Evolutionary conservation across 2,888 invertebrate species (phyloP).

Genomic region (Dasysyrphus tricinctus): DNA sequence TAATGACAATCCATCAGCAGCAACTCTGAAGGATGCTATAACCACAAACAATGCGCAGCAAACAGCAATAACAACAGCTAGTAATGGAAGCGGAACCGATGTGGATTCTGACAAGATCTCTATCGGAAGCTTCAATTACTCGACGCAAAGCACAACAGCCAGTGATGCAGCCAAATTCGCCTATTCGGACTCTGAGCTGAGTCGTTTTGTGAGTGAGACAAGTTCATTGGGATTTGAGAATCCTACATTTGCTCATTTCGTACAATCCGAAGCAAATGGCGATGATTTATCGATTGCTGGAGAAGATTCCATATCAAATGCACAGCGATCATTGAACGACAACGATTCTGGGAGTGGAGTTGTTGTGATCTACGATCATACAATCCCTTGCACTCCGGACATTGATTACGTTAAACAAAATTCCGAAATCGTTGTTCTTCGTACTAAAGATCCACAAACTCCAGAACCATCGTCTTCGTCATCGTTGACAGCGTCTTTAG

Average conservation of each 20-base stretch:
- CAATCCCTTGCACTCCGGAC: conserved; percentile 81
- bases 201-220: conserved; percentile 83
- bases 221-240: conserved; percentile 83
- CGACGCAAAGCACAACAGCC: conserved; percentile 75
- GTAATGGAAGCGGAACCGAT: conserved; percentile 69
- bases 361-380: conserved; percentile 83
- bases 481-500: conserved; percentile 66
- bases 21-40: conserved; percentile 61
- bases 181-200: conserved; percentile 82
- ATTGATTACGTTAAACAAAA: conserved; percentile 83
- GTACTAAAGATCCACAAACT: conserved; percentile 82
- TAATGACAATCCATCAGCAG: conserved; percentile 57
- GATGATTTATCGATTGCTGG: conserved; percentile 59
- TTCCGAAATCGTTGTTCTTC: conserved; percentile 82
- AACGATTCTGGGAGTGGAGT: conserved; percentile 78
- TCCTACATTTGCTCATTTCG: conserved; percentile 83
- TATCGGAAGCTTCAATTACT: conserved; percentile 78
- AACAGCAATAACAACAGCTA: conserved; percentile 56
- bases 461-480: conserved; percentile 69
- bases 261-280: conserved; percentile 71
- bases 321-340: conserved; percentile 57
- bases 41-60: conserved; percentile 37
- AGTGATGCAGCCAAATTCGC: conserved; percentile 76
- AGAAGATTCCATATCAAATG: conserved; percentile 78
- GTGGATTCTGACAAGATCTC: conserved; percentile 76